phyloP scores from a whole-genome alignment of 2,797 vertebrate genomes.

The Zalophus californianus region DNA sequence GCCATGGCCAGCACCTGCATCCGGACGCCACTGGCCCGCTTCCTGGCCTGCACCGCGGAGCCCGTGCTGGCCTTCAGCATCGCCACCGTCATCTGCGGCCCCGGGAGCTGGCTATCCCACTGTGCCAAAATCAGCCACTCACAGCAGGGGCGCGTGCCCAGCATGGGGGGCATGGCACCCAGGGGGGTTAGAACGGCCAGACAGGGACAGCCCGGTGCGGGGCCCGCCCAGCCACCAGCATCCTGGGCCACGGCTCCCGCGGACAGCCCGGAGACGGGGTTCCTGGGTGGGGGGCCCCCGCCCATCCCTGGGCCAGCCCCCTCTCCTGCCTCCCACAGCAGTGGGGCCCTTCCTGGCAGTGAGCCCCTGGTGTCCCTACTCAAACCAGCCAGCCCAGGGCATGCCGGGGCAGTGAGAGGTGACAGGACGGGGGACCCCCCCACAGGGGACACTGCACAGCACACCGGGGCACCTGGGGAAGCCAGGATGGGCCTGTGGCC shows the following conservation, averaged over 20 bases:
- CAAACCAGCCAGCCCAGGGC: background rate
- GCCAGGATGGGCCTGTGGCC: background rate
- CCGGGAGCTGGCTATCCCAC: constrained; percentile 86
- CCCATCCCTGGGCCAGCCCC: background rate
- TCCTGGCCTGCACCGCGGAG: constrained; percentile 83
- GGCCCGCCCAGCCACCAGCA: background rate
- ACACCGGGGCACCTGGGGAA: background rate
- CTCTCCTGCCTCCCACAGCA: background rate
- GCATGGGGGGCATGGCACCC: background rate
- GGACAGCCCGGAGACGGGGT: background rate
- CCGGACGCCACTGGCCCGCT: constrained; percentile 80
- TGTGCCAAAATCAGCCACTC: constrained; percentile 12
- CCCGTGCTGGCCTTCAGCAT: constrained; percentile 81
- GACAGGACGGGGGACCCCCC: background rate
- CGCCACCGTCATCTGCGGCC: constrained; percentile 83
- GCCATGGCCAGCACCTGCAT: constrained; percentile 83
- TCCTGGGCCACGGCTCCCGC: background rate
- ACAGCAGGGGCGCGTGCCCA: background rate
- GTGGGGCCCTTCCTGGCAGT: background rate
- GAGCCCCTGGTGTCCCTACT: background rate
- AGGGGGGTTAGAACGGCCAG: background rate
- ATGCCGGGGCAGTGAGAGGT: background rate
- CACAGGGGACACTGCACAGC: background rate
- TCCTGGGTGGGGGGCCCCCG: background rate
- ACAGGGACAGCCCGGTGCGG: background rate